Evolutionary conservation across 2,113 vertebrate species (phyloP), one percentile per base, ranked within the genome.

Genomic region (Phrynocephalus versicolor): DNA sequence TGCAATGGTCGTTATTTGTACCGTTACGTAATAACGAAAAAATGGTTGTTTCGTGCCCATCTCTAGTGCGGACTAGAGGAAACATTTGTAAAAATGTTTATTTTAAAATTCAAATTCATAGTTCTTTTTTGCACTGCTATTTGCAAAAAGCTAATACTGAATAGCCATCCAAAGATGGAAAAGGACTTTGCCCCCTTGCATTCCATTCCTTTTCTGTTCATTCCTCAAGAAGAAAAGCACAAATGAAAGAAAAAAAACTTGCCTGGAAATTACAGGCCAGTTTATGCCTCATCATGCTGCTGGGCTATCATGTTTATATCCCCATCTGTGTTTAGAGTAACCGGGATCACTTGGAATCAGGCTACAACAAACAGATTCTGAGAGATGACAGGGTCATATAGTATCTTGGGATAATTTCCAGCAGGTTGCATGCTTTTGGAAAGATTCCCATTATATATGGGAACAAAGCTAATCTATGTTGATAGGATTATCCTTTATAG

Each of bases 381-480:
- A 69, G 75, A 79, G 37, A 71, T 35, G 33, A n/a, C 37, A 79
- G 57, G 30, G 1, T 45, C 3, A 21, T n/a, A n/a, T n/a, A n/a
- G 25, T 25, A 1, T 75, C 45, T 85, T 86, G 25, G 7, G 79
- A 3, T 79, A 87, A 2, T 72, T 67, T 85, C 86, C n/a, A 81
- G 37, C 86, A 27, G 60, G 78, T 81, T 86, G 1, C 62, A 86
- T 23, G 83, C 6, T 76, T 51, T 67, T 79, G 84, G 80, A 76
- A 0, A 21, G 67, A 8, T 64, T 37, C 41, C 77, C 35, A 75
- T 85, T 30, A 19, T 57, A 77, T 89, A 51, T 35, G 12, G 69
- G n/a, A 72, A 60, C 55, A 72, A 62, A 85, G 72, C 69, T 79
- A 85, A 79, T 79, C 35, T 79, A 79, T 60, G 60, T 51, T 85